These are phyloP conservation scores for Brachypterus glaber DNA, from an alignment of 2,888 invertebrate genomes.

Conservation along the genomic window DNA sequence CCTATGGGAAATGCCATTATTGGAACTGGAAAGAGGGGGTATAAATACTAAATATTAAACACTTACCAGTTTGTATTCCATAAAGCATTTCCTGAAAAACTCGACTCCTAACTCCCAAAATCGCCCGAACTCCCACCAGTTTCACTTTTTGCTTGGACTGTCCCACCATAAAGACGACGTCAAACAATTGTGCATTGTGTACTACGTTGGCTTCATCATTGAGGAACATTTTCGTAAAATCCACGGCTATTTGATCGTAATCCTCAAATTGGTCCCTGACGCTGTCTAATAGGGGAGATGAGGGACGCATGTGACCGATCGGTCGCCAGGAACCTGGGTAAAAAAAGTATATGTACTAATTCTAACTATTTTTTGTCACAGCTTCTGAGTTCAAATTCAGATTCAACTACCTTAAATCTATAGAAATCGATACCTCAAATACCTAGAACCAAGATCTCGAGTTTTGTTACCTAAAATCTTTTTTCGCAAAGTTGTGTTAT, in stretches of 20 bases:
- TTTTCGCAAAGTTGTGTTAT: too few species aligned
- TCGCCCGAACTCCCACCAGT: slow-evolving; percentile 84
- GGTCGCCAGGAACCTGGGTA: slow-evolving; percentile 79
- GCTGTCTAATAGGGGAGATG: slow-evolving; percentile 83
- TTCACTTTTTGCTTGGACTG: slow-evolving; percentile 81
- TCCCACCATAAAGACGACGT: slow-evolving; percentile 83
- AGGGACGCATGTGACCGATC: slow-evolving; percentile 89
- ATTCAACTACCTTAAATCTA: too few species aligned
- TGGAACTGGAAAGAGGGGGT: too few species aligned
- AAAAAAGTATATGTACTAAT: too few species aligned
- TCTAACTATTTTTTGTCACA: too few species aligned
- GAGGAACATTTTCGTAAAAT: slow-evolving; percentile 81
- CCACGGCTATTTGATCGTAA: slow-evolving; percentile 87
- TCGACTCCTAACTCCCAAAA: slow-evolving; percentile 82
- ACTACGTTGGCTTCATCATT: slow-evolving; percentile 72
- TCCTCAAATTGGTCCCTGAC: slow-evolving; percentile 91
- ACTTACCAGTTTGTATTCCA: slow-evolving; percentile 75
- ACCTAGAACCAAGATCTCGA: too few species aligned
- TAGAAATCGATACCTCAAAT: too few species aligned
- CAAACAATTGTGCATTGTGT: slow-evolving; percentile 74
- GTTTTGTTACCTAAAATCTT: too few species aligned
- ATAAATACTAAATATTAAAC: too few species aligned
- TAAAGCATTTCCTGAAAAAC: slow-evolving; percentile 93
- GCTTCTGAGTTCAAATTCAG: too few species aligned
- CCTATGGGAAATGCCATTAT: too few species aligned